These are phyloP conservation scores for Gymnoscopelus microlampas DNA, from an alignment of 2,797 vertebrate species.

Conservation along the genomic window DNA sequence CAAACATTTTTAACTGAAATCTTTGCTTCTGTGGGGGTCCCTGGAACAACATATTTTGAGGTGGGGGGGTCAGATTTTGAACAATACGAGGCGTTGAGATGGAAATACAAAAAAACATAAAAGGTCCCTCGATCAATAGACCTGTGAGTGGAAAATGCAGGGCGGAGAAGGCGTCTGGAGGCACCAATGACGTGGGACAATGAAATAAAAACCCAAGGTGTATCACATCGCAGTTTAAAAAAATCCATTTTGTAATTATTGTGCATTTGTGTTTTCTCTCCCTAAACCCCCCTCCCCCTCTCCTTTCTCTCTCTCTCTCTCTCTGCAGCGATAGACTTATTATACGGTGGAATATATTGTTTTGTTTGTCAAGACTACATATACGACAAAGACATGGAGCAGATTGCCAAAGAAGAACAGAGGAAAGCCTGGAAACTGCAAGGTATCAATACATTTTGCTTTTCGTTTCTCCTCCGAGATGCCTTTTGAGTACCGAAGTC, in stretches of 20 bases:
- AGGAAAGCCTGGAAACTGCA: slow-evolving; percentile 98
- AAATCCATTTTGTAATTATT: slow-evolving; percentile 55
- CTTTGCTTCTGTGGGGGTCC: too few species aligned
- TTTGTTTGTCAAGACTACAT: slow-evolving; percentile 99
- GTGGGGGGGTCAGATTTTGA: too few species aligned
- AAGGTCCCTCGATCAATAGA: slow-evolving; percentile 9
- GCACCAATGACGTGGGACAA: slow-evolving; percentile 10
- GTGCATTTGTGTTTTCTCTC: slow-evolving; percentile 32
- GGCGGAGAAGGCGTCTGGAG: slow-evolving; percentile 24
- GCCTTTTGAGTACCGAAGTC: too few species aligned
- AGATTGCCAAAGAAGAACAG: slow-evolving; percentile 99
- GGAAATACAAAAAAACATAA: slow-evolving; percentile 19
- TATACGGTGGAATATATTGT: slow-evolving; percentile 99
- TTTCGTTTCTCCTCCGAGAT: too few species aligned
- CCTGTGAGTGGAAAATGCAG: slow-evolving; percentile 14
- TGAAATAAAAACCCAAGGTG: slow-evolving; percentile 40
- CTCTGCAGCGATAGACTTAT: slow-evolving; percentile 92
- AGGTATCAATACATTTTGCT: slow-evolving; percentile 79
- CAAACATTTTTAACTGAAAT: too few species aligned
- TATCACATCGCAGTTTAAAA: slow-evolving; percentile 32
- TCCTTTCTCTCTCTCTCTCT: slow-evolving; percentile 26
- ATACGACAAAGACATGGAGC: slow-evolving; percentile 99
- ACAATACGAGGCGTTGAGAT: slow-evolving; percentile 18
- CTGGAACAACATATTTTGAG: too few species aligned
- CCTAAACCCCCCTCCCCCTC: neutral